Percentiles rank a stretch among this genome's conserved stretches.
phyloP scores from a whole-genome alignment of 2,888 invertebrate species.

The Lithophane ornitopus region DNA sequence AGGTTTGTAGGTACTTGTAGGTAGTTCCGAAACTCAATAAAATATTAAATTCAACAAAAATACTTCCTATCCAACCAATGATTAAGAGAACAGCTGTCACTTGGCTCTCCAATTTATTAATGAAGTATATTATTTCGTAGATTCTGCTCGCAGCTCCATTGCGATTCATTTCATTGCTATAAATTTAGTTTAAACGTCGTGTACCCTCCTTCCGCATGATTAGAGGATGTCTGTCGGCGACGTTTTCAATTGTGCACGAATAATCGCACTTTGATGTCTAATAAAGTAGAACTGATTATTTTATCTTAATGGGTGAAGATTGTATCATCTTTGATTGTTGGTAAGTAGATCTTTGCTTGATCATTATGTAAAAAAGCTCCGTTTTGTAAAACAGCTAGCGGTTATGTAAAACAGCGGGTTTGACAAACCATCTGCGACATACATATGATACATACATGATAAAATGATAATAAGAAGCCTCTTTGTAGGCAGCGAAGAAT shows the following conservation, averaged over 20 bases:
- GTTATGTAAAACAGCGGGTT: background rate
- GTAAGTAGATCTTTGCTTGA: background rate
- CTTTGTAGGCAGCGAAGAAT: background rate
- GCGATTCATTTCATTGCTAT: conserved; percentile 74
- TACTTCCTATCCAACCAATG: conserved; percentile 33
- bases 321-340: background rate
- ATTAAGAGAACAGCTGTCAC: conserved; percentile 66
- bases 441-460: too few species aligned
- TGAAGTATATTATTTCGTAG: conserved; percentile 67
- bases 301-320: conserved; percentile 28
- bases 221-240: conserved; percentile 77
- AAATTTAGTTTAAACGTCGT: conserved; percentile 76
- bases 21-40: background rate
- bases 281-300: conserved; percentile 55
- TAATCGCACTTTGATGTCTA: conserved; percentile 69
- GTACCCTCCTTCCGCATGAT: conserved; percentile 76
- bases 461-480: background rate
- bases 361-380: background rate
- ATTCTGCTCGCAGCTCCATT: conserved; percentile 61
- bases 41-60: conserved; percentile 7
- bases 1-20: background rate
- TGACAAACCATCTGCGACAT: too few species aligned
- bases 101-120: conserved; percentile 67
- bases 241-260: conserved; percentile 72
- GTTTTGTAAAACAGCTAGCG: too few species aligned